Evolutionary conservation across 2,113 vertebrate genomes (phyloP), one percentile per base, ranked within the genome.

Genomic region (Lasiurus borealis): DNA sequence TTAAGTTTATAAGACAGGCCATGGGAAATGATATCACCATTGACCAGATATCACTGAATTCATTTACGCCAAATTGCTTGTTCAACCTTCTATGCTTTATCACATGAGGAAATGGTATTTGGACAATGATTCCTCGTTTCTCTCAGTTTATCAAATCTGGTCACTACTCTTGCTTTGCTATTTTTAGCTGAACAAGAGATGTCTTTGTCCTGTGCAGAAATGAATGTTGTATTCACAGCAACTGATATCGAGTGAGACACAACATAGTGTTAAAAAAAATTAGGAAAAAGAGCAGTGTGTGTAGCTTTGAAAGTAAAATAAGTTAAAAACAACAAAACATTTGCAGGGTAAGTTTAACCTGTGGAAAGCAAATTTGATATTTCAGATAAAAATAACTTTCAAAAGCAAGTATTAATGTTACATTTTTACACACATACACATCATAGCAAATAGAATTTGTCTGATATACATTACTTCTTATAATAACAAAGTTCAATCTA

Each of bases 371-470:
- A 88, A 88, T 62, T 59, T 91, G 21, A 85, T 50, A 91, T 85
- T 91, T 52, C 31, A 12, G 10, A 68, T 62, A 93, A 85, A 87
- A 87, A 25, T 34, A 80, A 80, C 25, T 68, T 91, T 91, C n/a
- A 75, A 40, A 66, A 88, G 86, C 29, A 91, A 71, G 21, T 66
- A 84, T 72, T 85, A 75, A 46, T 59, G 59, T 64, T 88, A 40
- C 3, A 75, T 92, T 85, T 85, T 40, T 73, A 75, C 6, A 75
- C 2, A 75, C 5, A 54, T 4, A 3, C 5, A 54, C 7, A 57
- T 71, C 8, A 71, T 3, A 86, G 76, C 64, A 48, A 64, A 81
- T 54, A 86, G 11, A 92, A 93, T 86, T 90, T 81, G 8, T 78
- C 72, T 89, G 34, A 34, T 19, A 82, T 82, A 54, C 13, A 31